These are phyloP conservation scores for Pheosia tremula DNA, from an alignment of 2,888 invertebrate genomes.

Conservation along the genomic window DNA sequence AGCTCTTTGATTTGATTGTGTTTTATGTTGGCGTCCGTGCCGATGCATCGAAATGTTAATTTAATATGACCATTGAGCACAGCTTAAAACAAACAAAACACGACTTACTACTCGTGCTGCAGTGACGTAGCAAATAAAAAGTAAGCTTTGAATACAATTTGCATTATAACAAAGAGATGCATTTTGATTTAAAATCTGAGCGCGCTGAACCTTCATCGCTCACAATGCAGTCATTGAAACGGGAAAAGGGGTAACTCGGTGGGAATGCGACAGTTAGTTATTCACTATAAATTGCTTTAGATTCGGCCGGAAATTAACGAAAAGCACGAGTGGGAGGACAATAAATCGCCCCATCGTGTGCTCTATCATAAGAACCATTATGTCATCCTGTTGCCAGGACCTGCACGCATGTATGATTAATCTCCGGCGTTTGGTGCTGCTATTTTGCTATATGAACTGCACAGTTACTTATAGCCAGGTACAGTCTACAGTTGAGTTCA, in stretches of 20 bases:
- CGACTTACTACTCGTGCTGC: slow-evolving; percentile 41
- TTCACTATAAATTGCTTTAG: slow-evolving; percentile 60
- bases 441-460: not conserved
- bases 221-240: slow-evolving; percentile 56
- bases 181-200: slow-evolving; percentile 59
- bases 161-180: slow-evolving; percentile 57
- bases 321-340: slow-evolving; percentile 64
- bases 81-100: slow-evolving; percentile 25
- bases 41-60: slow-evolving; percentile 35
- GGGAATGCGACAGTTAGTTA: slow-evolving; percentile 52
- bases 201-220: slow-evolving; percentile 33
- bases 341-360: slow-evolving; percentile 58
- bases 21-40: slow-evolving; percentile 40
- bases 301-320: slow-evolving; percentile 67
- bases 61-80: slow-evolving; percentile 22
- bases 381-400: slow-evolving; percentile 62
- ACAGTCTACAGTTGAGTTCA: too few relatives aligned
- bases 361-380: slow-evolving; percentile 62
- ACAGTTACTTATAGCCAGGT: not conserved
- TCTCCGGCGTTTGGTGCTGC: not conserved
- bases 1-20: not conserved
- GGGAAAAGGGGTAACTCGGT: slow-evolving; percentile 47
- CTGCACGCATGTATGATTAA: slow-evolving; percentile 42
- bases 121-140: slow-evolving; percentile 30
- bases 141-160: slow-evolving; percentile 50